Evolutionary conservation across 2,888 invertebrate species (phyloP).

Genomic region (Eremobia ochroleuca): DNA sequence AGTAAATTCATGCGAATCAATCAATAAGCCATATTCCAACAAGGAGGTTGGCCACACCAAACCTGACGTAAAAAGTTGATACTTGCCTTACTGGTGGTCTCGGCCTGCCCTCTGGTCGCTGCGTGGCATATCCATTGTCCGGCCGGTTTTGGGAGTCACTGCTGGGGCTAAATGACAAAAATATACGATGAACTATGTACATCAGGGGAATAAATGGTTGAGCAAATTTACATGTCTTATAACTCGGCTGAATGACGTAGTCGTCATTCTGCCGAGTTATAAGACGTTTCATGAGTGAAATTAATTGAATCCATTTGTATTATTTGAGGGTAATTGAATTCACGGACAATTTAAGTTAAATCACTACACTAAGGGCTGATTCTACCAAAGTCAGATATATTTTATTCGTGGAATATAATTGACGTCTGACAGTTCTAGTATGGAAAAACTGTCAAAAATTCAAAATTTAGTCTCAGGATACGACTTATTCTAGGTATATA

Average conservation of each 20-base stretch:
- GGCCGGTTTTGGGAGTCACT: constrained; percentile 51
- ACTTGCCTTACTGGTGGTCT: constrained; percentile 70
- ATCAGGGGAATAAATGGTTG: not conserved
- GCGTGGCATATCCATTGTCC: constrained; percentile 53
- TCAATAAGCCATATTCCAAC: not conserved
- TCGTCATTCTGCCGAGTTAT: too few relatives aligned
- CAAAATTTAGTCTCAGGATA: too few relatives aligned
- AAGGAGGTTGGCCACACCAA: not conserved
- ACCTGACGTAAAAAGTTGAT: not conserved
- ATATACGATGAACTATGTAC: not conserved
- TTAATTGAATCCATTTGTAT: too few relatives aligned
- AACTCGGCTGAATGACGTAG: too few relatives aligned
- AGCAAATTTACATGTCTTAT: not conserved
- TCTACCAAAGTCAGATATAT: too few relatives aligned
- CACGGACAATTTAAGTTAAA: not conserved
- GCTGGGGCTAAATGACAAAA: constrained; percentile 50
- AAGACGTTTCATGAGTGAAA: too few relatives aligned
- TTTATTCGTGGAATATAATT: too few relatives aligned
- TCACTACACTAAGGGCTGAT: not conserved
- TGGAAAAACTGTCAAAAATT: too few relatives aligned
- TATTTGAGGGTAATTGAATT: not conserved
- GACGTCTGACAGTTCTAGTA: too few relatives aligned
- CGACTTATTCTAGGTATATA: too few relatives aligned
- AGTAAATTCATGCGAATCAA: not conserved
- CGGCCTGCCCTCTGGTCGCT: constrained; percentile 41